Evolutionary conservation across 2,888 invertebrate species (phyloP), one percentile per base, ranked within the genome.

Genomic region (Anorthoa munda): DNA sequence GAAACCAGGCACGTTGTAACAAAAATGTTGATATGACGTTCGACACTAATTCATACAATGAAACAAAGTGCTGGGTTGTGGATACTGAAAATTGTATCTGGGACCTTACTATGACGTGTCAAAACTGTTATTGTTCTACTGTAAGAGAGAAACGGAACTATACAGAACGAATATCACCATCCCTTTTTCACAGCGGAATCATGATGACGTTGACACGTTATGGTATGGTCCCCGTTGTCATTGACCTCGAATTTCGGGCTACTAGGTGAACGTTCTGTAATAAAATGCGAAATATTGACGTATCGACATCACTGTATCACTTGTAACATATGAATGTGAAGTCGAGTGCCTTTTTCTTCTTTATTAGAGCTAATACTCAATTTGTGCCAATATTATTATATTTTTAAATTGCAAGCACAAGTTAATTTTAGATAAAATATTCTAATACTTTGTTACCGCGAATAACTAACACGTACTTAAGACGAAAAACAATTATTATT

Each of bases 311-410:
- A 68, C 59, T 77, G 70, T 68, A 76, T 77, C 70, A 68, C 56
- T 2, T 83, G 81, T 81, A 79, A 73, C 66, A 51, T 80, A 67
- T 63, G 83, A 74, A 85, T 84, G 81, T 58, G 68, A 81, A 85
- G 75, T 86, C 78, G 84, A 87, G 90, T 92, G 89, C 88, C 89
- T 91, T 90, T 90, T 83, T 82, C 68, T 89, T 85, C 72, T 87
- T 90, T 83, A 72, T 85, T 88, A 87, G 75, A 84, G 90, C 88
- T 89, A 83, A 94, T 93, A 94, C 94, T 94, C 94, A 92, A 90
- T 90, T 90, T 88, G 95, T 95, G 95, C 94, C 94, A 95, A 94
- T 83, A 74, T 91, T 86, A 87, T 88, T 88, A 78, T 83, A 84
- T 83, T 81, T 77, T 89, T 86, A 83, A 85, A 87, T 86, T 88